Evolutionary conservation across 2,113 vertebrate genomes (phyloP).

Genomic region (Erythrolamprus reginae): DNA sequence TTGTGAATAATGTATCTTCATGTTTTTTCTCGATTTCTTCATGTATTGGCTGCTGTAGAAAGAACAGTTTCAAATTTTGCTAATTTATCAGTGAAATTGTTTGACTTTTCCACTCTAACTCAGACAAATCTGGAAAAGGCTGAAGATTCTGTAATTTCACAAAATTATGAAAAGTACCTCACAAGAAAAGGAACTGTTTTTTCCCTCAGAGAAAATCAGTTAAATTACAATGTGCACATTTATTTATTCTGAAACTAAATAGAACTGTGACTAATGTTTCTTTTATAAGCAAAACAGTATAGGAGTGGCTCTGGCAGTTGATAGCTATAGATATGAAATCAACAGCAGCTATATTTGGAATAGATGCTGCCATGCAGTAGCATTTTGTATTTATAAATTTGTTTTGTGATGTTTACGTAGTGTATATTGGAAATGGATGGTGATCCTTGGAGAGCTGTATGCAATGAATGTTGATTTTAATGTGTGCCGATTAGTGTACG

Average conservation of each 20-base stretch:
- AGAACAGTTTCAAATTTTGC: not conserved
- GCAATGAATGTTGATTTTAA: too few species aligned
- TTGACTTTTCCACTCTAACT: not conserved
- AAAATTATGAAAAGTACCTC: not conserved
- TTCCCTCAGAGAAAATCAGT: not conserved
- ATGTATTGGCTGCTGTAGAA: not conserved
- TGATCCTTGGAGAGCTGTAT: too few species aligned
- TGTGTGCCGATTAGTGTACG: too few species aligned
- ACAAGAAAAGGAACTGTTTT: not conserved
- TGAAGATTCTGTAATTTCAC: not conserved
- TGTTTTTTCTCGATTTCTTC: not conserved
- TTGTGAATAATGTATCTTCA: rapidly evolving
- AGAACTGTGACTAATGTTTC: not conserved
- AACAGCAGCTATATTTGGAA: not conserved
- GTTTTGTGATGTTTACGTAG: too few species aligned
- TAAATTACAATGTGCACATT: not conserved
- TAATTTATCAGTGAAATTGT: not conserved
- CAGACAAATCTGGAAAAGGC: not conserved
- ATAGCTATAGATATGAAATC: not conserved
- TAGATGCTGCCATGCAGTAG: not conserved
- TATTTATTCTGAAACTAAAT: not conserved
- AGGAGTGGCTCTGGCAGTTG: not conserved
- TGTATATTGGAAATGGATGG: too few species aligned
- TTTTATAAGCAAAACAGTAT: not conserved
- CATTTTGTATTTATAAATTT: too few species aligned